These are phyloP conservation scores for Elephantulus edwardii DNA, from an alignment of 2,113 vertebrate species.

Conservation along the genomic window DNA sequence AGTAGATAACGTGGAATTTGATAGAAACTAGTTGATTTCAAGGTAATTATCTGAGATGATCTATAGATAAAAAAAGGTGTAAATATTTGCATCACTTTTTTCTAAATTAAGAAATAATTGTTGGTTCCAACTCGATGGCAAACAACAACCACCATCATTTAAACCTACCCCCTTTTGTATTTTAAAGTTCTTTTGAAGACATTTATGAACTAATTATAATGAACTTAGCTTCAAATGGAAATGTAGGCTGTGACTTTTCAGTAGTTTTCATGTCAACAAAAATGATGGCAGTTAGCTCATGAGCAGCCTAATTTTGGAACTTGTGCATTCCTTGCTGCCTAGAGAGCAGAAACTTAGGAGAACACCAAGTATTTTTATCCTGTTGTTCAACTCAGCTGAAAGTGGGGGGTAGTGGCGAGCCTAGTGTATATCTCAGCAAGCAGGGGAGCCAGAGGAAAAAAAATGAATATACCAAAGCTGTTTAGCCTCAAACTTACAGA, in stretches of 20 bases:
- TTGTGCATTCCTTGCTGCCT: not conserved
- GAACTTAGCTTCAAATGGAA: too few relatives aligned
- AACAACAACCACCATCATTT: too few relatives aligned
- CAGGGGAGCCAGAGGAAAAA: constrained; percentile 25
- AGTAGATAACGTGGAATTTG: not conserved
- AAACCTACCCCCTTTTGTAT: not conserved
- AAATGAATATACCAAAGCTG: constrained; percentile 37
- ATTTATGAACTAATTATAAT: not conserved
- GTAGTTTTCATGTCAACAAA: not conserved
- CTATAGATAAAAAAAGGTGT: not conserved
- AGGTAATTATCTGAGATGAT: constrained; percentile 4
- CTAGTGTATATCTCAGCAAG: not conserved
- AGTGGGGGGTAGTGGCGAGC: not conserved
- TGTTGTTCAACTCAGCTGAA: not conserved
- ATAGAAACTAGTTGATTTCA: constrained; percentile 28
- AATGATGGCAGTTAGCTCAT: not conserved
- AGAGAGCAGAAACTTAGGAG: not conserved
- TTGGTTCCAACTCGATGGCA: too few relatives aligned
- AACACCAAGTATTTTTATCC: not conserved
- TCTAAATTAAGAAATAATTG: constrained; percentile 10
- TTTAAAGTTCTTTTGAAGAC: not conserved
- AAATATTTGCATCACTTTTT: not conserved
- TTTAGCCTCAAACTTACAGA: constrained; percentile 25
- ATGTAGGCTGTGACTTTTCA: not conserved
- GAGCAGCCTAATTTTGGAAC: not conserved